A percentile compares a stretch with the other conserved stretches of the same genome.
phyloP scores from a whole-genome alignment of 2,888 invertebrate genomes.

The Pristionchus arcanus region DNA sequence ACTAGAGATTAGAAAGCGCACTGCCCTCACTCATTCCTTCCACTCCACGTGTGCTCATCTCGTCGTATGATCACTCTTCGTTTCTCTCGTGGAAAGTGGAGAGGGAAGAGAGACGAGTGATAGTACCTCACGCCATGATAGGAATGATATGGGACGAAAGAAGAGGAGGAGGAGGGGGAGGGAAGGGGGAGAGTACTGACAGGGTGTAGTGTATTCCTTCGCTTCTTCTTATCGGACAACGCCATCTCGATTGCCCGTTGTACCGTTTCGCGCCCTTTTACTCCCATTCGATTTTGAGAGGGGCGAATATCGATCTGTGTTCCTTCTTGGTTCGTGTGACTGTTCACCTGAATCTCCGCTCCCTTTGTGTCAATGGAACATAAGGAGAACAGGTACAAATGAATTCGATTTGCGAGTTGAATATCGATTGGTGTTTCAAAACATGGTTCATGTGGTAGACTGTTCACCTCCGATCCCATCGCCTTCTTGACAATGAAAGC shows the following conservation, averaged over 20 bases:
- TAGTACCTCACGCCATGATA: constrained; percentile 50
- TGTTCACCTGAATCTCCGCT: too few relatives aligned
- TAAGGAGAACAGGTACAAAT: too few relatives aligned
- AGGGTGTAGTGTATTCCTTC: constrained; percentile 36
- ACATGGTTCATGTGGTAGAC: too few relatives aligned
- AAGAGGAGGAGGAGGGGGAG: background rate
- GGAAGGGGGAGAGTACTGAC: background rate
- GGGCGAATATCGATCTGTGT: background rate
- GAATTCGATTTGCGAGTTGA: too few relatives aligned
- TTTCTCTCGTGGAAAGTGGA: constrained; percentile 2
- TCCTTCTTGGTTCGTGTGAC: background rate
- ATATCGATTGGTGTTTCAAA: too few relatives aligned
- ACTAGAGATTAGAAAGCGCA: background rate
- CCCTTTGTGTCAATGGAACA: too few relatives aligned
- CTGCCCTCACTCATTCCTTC: background rate
- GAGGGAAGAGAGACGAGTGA: background rate
- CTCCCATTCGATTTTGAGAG: too few relatives aligned
- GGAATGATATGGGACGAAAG: background rate
- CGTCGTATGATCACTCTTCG: constrained; percentile 21
- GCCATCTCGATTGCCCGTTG: background rate
- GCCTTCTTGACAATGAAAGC: too few relatives aligned
- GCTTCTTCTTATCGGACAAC: constrained; percentile 32
- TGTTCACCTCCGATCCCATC: too few relatives aligned
- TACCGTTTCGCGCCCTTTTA: background rate
- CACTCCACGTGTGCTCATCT: constrained; percentile 21